Evolutionary conservation across 1,140 invertebrate genomes (phyloP), one percentile per base, ranked within the genome.

Genomic region (Calephelis virginiensis): DNA sequence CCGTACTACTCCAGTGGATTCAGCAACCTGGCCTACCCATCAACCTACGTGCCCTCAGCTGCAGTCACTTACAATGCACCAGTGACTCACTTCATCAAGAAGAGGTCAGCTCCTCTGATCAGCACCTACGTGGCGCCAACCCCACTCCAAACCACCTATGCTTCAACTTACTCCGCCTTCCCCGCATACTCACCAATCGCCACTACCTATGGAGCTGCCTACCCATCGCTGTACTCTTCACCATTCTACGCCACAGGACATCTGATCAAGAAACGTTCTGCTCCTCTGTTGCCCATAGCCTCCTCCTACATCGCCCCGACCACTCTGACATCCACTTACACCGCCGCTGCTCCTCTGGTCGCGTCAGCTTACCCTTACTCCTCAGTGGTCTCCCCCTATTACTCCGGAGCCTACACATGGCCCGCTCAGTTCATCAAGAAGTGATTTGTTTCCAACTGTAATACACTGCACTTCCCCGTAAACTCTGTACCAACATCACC

Each of bases 81-180:
- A 11, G 70, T 56, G 40, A n/a, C 67, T 43, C 83, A 87, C 61
- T 78, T 77, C 66, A 86, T 86, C 67, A 87, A 87, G 81, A 87
- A 86, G 63, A 77, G 84, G 0, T 81, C 81, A 8, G 68, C 72
- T 5, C 71, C 68, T 14, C 49, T 76, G 13, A 68, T 78, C 38
- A 69, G 70, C 59, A 70, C 70, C 43, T 79, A 75, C 67, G 71
- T 80, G 73, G 75, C 73, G 0, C 69, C 70, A 6, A 53, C 66
- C 9, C 48, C 68, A 13, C 74, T 74, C 70, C 9, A 66, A 1
- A 38, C 67, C 28, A 56, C 69, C 12, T 38, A 56, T 10, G 50
- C 77, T 40, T 73, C 74, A 14, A 43, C 40, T 43, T 43, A 43
- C 40, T 59, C 76, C 9, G 72, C 75, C 8, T 72, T 78, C 6